Percentiles rank a stretch among this genome's conserved stretches.
Conservation (phyloP, 2,797 vertebrate genomes). For the Takifugu ocellatus region DNA sequence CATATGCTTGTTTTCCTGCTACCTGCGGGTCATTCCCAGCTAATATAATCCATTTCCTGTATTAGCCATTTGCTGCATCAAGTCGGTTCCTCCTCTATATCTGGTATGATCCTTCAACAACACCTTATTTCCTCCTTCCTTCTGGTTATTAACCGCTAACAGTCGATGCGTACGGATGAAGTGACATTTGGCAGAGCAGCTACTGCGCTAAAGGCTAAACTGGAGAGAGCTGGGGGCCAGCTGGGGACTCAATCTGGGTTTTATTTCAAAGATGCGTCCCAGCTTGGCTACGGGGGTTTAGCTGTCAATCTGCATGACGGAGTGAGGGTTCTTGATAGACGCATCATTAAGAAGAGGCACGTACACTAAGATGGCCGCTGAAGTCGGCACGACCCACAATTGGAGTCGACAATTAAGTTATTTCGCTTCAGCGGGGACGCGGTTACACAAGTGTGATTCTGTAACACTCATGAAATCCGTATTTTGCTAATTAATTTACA, state of each 20-base stretch:
- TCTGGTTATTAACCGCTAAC: conserved; percentile 30
- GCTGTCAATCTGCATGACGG: conserved; percentile 20
- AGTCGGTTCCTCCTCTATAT: conserved; percentile 5
- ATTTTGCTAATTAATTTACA: too few species aligned
- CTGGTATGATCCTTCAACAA: conserved; percentile 4
- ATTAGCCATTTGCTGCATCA: conserved; percentile 14
- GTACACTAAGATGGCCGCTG: conserved; percentile 30
- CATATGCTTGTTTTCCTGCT: conserved; percentile 27
- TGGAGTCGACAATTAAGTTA: conserved; percentile 27
- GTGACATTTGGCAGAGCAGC: conserved; percentile 10
- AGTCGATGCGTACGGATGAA: conserved; percentile 15
- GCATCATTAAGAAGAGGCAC: conserved; percentile 7
- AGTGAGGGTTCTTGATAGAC: conserved; percentile 7
- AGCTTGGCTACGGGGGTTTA: conserved; percentile 35
- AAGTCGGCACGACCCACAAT: conserved; percentile 61
- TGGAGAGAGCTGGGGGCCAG: conserved; percentile 22
- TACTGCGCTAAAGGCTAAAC: conserved; percentile 19
- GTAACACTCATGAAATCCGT: too few species aligned
- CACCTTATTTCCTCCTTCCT: conserved; percentile 12
- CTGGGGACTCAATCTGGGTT: conserved; percentile 21
- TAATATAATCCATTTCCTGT: conserved; percentile 23
- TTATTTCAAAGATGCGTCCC: conserved; percentile 24
- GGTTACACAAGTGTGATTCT: too few species aligned
- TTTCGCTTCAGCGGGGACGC: too few species aligned
- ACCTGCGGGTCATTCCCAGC: conserved; percentile 17